Conservation (phyloP, 2,888 invertebrate species). For the Drosophila lutescens region DNA sequence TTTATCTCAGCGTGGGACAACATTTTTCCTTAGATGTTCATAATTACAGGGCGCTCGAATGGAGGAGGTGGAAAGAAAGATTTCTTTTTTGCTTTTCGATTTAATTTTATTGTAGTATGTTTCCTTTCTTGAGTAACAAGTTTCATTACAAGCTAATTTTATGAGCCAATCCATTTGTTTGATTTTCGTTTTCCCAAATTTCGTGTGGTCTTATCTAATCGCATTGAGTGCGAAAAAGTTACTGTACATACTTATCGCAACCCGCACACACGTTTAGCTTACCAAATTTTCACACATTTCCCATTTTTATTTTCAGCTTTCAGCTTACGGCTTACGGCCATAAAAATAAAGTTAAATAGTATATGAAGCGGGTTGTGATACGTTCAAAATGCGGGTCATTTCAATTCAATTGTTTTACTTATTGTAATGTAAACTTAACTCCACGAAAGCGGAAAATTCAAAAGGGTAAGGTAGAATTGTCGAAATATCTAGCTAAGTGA, state of each 20-base stretch:
- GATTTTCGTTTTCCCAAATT: conserved; percentile 29
- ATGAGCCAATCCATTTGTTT: conserved; percentile 53
- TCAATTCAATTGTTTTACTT: conserved; percentile 66
- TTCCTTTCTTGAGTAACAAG: conserved; percentile 10
- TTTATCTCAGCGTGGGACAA: conserved; percentile 60
- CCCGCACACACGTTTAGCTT: conserved; percentile 33
- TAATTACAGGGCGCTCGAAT: conserved; percentile 48
- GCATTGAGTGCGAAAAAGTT: conserved; percentile 40
- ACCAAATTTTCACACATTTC: conserved; percentile 46
- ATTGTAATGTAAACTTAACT: conserved; percentile 23
- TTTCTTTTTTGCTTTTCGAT: too few relatives aligned
- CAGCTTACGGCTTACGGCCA: conserved; percentile 20
- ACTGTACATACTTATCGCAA: conserved; percentile 34
- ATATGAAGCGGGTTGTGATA: conserved; percentile 59
- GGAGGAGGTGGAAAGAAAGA: neutral
- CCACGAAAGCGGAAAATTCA: neutral
- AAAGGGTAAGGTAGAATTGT: neutral
- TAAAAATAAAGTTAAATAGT: conserved; percentile 71
- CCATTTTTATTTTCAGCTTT: conserved; percentile 29
- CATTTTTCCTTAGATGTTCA: conserved; percentile 43
- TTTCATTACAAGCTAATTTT: conserved; percentile 51
- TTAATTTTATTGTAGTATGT: neutral
- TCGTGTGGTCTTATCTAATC: conserved; percentile 66
- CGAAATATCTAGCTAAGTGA: conserved; percentile 10
- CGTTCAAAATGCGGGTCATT: conserved; percentile 66